Evolutionary conservation across 2,113 vertebrate species (phyloP), one percentile per base, ranked within the genome.

Genomic region (Formicarius rufipectus): DNA sequence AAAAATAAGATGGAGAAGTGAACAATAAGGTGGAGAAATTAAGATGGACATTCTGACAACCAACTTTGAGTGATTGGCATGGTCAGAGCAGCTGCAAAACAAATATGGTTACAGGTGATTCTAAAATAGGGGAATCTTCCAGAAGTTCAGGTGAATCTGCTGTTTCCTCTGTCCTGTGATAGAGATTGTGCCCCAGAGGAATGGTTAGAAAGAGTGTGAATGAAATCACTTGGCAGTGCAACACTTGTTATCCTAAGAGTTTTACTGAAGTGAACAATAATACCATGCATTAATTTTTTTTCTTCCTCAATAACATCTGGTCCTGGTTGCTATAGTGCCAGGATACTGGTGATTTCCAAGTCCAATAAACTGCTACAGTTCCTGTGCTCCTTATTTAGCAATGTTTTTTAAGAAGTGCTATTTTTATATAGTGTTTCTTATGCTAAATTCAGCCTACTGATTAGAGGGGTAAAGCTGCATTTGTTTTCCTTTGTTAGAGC

Each of bases 371-470:
- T 50, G 37, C 78, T 44, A 20, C 42, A 42, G 74, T 23, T 85
- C 74, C 84, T 22, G n/a, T 3, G 25, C 18, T 89, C 91, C 21
- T 66, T 31, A 59, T 90, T 87, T 91, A 92, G 91, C 18, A 31
- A 50, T 28, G 72, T 72, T 83, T 94, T 94, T 94, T 59, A 89
- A 93, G 89, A 91, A 71, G 50, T 44, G 47, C 95, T 96, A 93
- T 96, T 95, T 96, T 85, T 89, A 35, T 17, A 0, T 7, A 20
- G 73, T 17, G 63, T 82, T 97, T 87, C 80, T 93, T 72, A 47
- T 17, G 52, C 76, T 94, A 88, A 95, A 59, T 91, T 87, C 67
- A 95, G 71, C 42, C 71, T 66, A 5, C 60, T 89, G 82, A 81
- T 94, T 87, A 92, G 15, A 79, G 74, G 60, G 40, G 15, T 71